Base-by-base conservation (phyloP, 1,140 invertebrate species). In the Drosophila punjabiensis region DNA sequence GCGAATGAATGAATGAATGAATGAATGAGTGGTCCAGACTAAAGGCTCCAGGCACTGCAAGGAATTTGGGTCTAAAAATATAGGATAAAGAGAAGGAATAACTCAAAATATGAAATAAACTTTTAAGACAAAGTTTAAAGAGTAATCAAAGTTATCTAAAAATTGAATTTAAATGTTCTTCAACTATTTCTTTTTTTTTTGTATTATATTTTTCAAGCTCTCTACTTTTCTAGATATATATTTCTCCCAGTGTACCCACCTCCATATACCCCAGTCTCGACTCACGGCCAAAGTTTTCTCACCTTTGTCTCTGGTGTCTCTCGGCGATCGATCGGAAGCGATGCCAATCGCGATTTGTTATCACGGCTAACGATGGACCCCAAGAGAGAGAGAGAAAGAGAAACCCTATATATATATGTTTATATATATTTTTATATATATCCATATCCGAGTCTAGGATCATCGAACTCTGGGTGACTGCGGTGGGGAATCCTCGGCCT, bases 331-430 rank as follows among this genome's bases (percentile, higher is more conserved):
- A 91, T 89, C 86, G 86, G 86, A 89, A 89, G 82, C 86, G 85
- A 90, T 82, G 78, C 66, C 82, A 74, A 86, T 86, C 87, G 76
- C 87, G 86, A 86, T 89, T 89, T 86, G 79, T 88, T 89, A 88
- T 88, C 85, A 85, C 61, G 47, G 59, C 81, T 76, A 76, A 80
- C 71, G 77, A 79, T 50, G 37, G 64, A 64, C 65, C 60, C 39
- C 41, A 74, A 41, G 43, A 30, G 14, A 56, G 32, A 60, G 28
- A 60, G 48, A 58, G 13, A n/a, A n/a, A 56, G 56, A 75, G 85
- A 88, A 88, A 88, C 85, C 85, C 47, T 13, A 20, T 24, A 13
- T 30, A 18, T 2, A n/a, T 50, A 35, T 24, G 18, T 24, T 2
- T 45, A 32, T 61, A 32, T 16, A 48, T 20, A 28, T 62, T 6